Base-by-base conservation (phyloP, 1,140 invertebrate species). In the Drosophila tani region DNA sequence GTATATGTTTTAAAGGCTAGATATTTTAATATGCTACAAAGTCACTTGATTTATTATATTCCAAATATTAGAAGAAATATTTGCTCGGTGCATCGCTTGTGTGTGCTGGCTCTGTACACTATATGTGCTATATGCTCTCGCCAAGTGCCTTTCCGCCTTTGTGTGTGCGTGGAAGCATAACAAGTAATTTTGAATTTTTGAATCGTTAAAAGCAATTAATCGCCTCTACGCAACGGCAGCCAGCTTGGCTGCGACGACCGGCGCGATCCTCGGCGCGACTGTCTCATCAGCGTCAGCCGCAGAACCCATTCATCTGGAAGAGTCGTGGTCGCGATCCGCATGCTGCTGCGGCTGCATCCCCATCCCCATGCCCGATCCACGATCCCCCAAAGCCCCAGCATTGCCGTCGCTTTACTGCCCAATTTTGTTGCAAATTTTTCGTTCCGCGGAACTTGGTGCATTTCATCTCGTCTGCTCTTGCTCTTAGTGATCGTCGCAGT, bases 181-280 rank as follows among this genome's bases (percentile, higher is more conserved):
- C 81, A 87, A 75, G 81, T 88, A 90, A 85, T 88, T 88, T 88
- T 88, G 86, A 90, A 84, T 85, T 88, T 88, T 88, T 90, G 86
- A 91, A 88, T 88, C 85, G 85, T 91, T 91, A 88, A 88, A 88
- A 91, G 86, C 85, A 90, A 88, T 88, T 88, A 88, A 88, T 87
- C 88, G 85, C 85, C 79, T 82, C 85, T 85, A 87, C 84, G 77
- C 83, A 87, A 82, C 84, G 81, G 76, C 84, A 88, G 83, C 83
- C 83, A 86, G 86, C 80, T 77, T 88, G 84, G 83, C 82, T 86
- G 73, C 70, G 38, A 15, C 38, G 35, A 29, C 40, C 63, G 51
- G 51, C 51, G 21, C 49, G 46, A 38, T 68, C 46, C 35, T 68
- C 59, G 59, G 56, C 69, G 27, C 62, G 64, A 50, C 60, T 75